These are phyloP conservation scores for Aleiodes alternator DNA, from an alignment of 2,888 invertebrate genomes.

Conservation along the genomic window DNA sequence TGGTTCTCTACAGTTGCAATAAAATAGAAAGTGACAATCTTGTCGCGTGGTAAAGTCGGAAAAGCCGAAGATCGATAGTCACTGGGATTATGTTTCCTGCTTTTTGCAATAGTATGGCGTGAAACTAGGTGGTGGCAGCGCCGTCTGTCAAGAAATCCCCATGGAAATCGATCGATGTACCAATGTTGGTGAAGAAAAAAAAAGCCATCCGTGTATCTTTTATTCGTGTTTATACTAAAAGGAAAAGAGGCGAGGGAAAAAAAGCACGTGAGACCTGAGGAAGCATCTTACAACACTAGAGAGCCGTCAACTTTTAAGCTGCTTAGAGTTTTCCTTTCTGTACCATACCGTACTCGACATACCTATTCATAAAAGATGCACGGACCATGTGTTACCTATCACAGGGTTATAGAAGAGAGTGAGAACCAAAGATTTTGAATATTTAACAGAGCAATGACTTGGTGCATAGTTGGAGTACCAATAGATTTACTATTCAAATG, in stretches of 20 bases:
- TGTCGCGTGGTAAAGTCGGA: conserved; percentile 13
- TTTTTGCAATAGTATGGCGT: conserved; percentile 3
- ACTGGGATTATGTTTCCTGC: conserved; percentile 17
- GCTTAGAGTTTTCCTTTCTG: conserved; percentile 23
- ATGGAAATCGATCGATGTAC: conserved; percentile 13
- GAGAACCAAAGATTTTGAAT: conserved; percentile 18
- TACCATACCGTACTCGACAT: not conserved
- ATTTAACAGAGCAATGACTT: conserved; percentile 1
- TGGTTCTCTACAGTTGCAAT: not conserved
- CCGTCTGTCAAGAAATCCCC: conserved; percentile 34
- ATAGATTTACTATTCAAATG: conserved; percentile 1
- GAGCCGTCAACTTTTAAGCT: conserved; percentile 32
- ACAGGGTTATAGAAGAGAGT: conserved; percentile 1
- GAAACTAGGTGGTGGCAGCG: conserved; percentile 7
- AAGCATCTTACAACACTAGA: not conserved
- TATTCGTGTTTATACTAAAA: conserved; percentile 25
- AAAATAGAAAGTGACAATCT: conserved; percentile 15
- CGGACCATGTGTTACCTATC: conserved; percentile 21
- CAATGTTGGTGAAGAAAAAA: not conserved
- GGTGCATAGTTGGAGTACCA: not conserved
- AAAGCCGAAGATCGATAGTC: conserved; percentile 36
- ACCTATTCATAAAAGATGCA: conserved; percentile 28
- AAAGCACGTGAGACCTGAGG: not conserved
- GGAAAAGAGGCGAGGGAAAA: not conserved
- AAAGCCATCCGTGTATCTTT: not conserved